Evolutionary conservation across 2,888 invertebrate species (phyloP).

Genomic region (Harmothoe impar): DNA sequence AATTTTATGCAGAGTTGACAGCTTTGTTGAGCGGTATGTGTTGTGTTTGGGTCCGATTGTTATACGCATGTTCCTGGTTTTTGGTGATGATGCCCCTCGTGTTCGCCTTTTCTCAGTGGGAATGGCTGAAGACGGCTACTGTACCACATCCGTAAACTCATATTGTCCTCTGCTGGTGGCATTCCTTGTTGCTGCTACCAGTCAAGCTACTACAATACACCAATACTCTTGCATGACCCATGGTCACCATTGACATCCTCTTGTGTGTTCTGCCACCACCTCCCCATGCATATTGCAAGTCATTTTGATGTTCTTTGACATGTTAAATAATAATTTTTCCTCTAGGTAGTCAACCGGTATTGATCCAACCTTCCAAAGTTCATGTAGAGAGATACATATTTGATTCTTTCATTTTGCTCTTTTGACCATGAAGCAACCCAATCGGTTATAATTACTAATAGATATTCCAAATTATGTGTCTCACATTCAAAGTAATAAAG

Average conservation of each 20-base stretch:
- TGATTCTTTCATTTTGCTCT: too few relatives aligned
- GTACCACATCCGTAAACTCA: background rate
- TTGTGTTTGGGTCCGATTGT: background rate
- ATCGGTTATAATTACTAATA: background rate
- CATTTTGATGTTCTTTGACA: constrained; percentile 13
- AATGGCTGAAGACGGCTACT: background rate
- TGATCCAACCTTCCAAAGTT: constrained; percentile 43
- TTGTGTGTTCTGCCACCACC: background rate
- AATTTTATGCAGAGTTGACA: background rate
- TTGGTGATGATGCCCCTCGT: background rate
- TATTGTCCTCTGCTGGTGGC: constrained; percentile 1
- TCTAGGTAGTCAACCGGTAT: background rate
- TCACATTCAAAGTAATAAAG: background rate
- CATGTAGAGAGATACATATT: constrained; percentile 16
- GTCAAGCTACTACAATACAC: constrained; percentile 2
- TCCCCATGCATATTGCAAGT: constrained; percentile 34
- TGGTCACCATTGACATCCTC: constrained; percentile 2
- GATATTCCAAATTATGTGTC: background rate
- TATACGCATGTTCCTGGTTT: background rate
- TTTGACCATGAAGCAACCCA: background rate
- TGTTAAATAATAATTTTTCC: background rate
- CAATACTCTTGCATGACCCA: constrained; percentile 16
- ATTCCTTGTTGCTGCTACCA: constrained; percentile 22
- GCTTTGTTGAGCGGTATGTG: constrained; percentile 1
- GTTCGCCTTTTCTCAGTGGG: constrained; percentile 9